Evolutionary conservation across 2,888 invertebrate species (phyloP).

Genomic region (Rhagophthalmus giganteus): DNA sequence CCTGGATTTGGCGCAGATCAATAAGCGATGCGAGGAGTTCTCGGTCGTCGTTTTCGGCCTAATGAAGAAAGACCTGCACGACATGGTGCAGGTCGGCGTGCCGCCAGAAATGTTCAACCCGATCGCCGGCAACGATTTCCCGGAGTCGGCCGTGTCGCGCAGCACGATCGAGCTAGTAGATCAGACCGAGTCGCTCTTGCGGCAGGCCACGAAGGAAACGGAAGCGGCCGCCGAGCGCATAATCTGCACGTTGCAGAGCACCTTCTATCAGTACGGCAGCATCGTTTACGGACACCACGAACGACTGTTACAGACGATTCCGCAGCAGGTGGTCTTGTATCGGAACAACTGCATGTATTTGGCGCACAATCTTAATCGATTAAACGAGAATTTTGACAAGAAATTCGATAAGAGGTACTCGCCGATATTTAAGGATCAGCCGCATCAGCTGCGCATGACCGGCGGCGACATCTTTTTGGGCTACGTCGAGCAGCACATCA

Average conservation of each 20-base stretch:
- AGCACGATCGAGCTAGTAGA: slow-evolving; percentile 66
- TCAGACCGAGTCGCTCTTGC: slow-evolving; percentile 66
- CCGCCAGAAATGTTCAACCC: slow-evolving; percentile 53
- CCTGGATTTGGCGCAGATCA: slow-evolving; percentile 74
- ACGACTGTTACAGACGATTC: slow-evolving; percentile 78
- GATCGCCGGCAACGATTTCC: slow-evolving; percentile 58
- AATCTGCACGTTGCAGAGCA: slow-evolving; percentile 69
- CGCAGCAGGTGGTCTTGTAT: slow-evolving; percentile 84
- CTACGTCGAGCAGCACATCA: slow-evolving; percentile 76
- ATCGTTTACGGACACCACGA: slow-evolving; percentile 81
- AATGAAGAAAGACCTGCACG: slow-evolving; percentile 81
- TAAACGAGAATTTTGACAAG: slow-evolving; percentile 69
- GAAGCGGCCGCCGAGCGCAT: slow-evolving; percentile 67
- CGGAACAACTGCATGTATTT: slow-evolving; percentile 93
- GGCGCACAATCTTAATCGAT: slow-evolving; percentile 70
- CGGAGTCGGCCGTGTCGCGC: slow-evolving; percentile 64
- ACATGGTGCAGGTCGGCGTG: slow-evolving; percentile 62
- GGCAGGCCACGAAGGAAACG: slow-evolving; percentile 66
- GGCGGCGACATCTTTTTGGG: slow-evolving; percentile 72
- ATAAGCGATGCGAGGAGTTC: slow-evolving; percentile 74
- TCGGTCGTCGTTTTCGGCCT: slow-evolving; percentile 69
- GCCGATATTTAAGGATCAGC: slow-evolving; percentile 69
- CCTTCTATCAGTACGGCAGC: slow-evolving; percentile 76
- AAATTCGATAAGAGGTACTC: slow-evolving; percentile 62
- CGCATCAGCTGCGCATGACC: slow-evolving; percentile 66